Conservation (phyloP, 2,888 invertebrate genomes). For the Caenorhabditis angaria region DNA sequence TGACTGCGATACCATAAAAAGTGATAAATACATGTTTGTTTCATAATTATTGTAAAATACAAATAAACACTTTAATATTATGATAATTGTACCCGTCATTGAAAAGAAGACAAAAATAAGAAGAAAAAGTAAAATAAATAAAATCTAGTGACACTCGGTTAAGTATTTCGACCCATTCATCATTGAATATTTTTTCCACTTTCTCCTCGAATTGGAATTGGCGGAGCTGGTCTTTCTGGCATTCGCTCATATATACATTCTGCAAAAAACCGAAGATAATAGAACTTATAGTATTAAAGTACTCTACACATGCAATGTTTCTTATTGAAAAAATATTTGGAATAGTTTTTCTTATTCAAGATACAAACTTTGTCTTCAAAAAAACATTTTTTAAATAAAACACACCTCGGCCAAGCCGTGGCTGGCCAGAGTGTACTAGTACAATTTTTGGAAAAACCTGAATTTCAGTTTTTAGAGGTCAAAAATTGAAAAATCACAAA, state of each 20-base stretch:
- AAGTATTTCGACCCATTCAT: neutral
- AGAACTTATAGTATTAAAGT: neutral
- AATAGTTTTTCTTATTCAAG: neutral
- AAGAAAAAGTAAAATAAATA: neutral
- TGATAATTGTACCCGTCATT: neutral
- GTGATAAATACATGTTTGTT: neutral
- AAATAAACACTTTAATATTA: neutral
- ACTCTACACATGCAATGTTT: no score
- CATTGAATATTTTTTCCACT: slow-evolving; percentile 16
- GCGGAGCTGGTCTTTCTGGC: slow-evolving; percentile 41
- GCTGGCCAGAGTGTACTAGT: no score
- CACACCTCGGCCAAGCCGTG: neutral
- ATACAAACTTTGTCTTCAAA: neutral
- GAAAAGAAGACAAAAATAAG: neutral
- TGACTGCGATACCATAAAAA: slow-evolving; percentile 27
- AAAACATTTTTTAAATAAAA: neutral
- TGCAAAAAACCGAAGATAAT: slow-evolving; percentile 9
- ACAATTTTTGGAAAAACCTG: no score
- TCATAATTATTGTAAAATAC: neutral
- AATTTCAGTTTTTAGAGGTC: no score
- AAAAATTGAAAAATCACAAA: no score
- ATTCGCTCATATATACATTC: slow-evolving; percentile 47
- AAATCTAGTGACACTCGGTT: slow-evolving; percentile 6
- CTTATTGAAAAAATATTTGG: no score
- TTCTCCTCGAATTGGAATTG: slow-evolving; percentile 40